These are phyloP conservation scores for Trypoxylon attenuatum DNA, from an alignment of 2,888 invertebrate genomes.

Conservation along the genomic window DNA sequence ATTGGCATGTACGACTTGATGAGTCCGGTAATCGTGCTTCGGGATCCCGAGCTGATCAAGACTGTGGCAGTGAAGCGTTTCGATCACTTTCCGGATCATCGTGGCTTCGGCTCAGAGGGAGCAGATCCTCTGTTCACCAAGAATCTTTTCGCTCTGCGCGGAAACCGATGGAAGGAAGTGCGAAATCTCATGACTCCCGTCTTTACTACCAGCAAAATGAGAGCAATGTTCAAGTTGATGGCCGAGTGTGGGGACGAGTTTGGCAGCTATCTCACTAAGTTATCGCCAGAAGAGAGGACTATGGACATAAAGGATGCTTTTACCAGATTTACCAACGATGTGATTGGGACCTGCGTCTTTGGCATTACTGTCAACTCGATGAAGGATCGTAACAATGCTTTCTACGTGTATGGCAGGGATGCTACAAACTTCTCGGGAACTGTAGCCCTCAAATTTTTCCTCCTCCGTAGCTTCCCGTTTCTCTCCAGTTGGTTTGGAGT, in stretches of 20 bases:
- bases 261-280: slow-evolving; percentile 45
- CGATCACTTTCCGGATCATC: slow-evolving; percentile 53
- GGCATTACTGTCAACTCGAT: slow-evolving; percentile 63
- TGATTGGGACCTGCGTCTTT: slow-evolving; percentile 65
- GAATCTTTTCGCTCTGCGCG: slow-evolving; percentile 58
- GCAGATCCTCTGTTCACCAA: slow-evolving; percentile 50
- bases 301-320: slow-evolving; percentile 66
- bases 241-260: slow-evolving; percentile 63
- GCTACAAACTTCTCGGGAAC: slow-evolving; percentile 34
- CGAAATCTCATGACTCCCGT: slow-evolving; percentile 76
- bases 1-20: slow-evolving; percentile 56
- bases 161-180: slow-evolving; percentile 76
- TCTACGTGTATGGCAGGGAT: slow-evolving; percentile 55
- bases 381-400: slow-evolving; percentile 60
- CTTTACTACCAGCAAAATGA: slow-evolving; percentile 78
- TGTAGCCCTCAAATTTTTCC: slow-evolving; percentile 37
- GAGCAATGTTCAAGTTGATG: slow-evolving; percentile 76
- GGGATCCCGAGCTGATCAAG: slow-evolving; percentile 65
- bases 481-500: neutral
- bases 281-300: slow-evolving; percentile 11
- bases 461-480: slow-evolving; percentile 17
- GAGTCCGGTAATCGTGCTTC: slow-evolving; percentile 56
- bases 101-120: slow-evolving; percentile 35
- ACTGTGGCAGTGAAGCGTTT: slow-evolving; percentile 54
- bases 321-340: slow-evolving; percentile 60